Base-by-base conservation (phyloP, 2,113 vertebrate genomes). In the Perccottus glenii region DNA sequence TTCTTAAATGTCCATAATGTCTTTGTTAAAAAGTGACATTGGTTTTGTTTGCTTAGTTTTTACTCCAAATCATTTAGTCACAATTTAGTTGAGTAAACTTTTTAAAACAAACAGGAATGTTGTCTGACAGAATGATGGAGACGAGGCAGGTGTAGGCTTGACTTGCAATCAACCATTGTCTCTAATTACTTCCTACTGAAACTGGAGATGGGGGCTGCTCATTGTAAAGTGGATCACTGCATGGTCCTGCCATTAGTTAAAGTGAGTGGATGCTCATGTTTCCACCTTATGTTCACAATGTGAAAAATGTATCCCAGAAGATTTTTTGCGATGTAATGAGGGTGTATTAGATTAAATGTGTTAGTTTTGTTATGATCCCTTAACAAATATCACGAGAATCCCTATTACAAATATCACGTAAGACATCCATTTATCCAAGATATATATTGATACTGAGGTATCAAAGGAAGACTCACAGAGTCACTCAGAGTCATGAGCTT, bases 101-200 rank as follows among this genome's bases (percentile, higher is more conserved):
- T 55, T 49, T 57, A 83, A 84, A 89, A 86, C 82, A 90, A 82
- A 67, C 73, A 71, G 67, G 84, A 84, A 84, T 88, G 67, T 67
- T 36, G 62, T 86, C 56, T 89, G 78, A 85, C 82, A 85, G 85
- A 80, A 85, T 89, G 84, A 86, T 83, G 69, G 81, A 85, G 87
- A 67, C 83, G 64, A 86, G 85, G 82, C 86, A 80, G 60, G 72
- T 73, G 55, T 59, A 60, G 73, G 71, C 78, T 79, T 81, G 83
- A 89, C 84, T 86, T 78, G 70, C 77, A 85, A 90, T 88, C 88
- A 89, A 75, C 82, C 63, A 69, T 64, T 45, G 58, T 58, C 77
- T 86, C 80, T 90, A 86, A 92, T 90, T 88, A 89, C 87, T 85
- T 89, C 79, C 75, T 85, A 65, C 70, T 78, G 76, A 85, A 82